Percentiles rank a stretch among this genome's conserved stretches.
Evolutionary conservation across 1,140 invertebrate genomes (phyloP).

Genomic region (Zaprionus lachaisei): DNA sequence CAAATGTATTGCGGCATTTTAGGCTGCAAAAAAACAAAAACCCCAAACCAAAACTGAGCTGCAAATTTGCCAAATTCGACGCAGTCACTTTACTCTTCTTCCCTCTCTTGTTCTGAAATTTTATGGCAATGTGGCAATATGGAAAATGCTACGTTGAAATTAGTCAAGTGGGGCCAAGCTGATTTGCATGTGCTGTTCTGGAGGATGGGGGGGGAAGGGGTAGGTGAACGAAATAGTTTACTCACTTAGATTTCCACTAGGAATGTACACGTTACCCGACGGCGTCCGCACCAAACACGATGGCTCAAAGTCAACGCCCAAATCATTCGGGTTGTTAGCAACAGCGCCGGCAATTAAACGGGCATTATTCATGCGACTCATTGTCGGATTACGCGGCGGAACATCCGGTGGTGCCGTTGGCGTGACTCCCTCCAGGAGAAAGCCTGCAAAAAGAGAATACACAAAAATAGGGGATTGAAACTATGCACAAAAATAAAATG

Average conservation of each 20-base stretch:
- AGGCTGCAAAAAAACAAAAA: slow-evolving; percentile 47
- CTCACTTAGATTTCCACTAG: slow-evolving; percentile 90
- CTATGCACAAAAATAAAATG: not conserved
- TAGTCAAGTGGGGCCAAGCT: slow-evolving; percentile 61
- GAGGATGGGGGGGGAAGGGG: not conserved
- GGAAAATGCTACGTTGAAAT: slow-evolving; percentile 57
- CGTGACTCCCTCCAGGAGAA: slow-evolving; percentile 92
- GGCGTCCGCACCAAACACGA: slow-evolving; percentile 95
- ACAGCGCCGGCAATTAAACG: slow-evolving; percentile 88
- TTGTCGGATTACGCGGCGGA: slow-evolving; percentile 93
- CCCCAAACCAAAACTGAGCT: slow-evolving; percentile 58
- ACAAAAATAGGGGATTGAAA: slow-evolving; percentile 54
- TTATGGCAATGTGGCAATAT: slow-evolving; percentile 78
- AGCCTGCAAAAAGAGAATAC: slow-evolving; percentile 87
- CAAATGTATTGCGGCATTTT: slow-evolving; percentile 80
- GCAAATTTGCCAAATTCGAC: slow-evolving; percentile 75
- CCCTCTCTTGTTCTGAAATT: slow-evolving; percentile 60
- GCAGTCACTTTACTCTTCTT: slow-evolving; percentile 10
- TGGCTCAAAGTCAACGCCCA: slow-evolving; percentile 93
- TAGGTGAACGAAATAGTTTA: not conserved
- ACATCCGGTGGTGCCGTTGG: slow-evolving; percentile 93
- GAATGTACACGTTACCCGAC: slow-evolving; percentile 96
- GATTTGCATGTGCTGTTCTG: slow-evolving; percentile 69
- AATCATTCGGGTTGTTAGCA: slow-evolving; percentile 88
- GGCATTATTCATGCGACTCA: slow-evolving; percentile 92